These are phyloP conservation scores for Octomys mimax DNA, from an alignment of 2,797 vertebrate genomes.

Conservation along the genomic window DNA sequence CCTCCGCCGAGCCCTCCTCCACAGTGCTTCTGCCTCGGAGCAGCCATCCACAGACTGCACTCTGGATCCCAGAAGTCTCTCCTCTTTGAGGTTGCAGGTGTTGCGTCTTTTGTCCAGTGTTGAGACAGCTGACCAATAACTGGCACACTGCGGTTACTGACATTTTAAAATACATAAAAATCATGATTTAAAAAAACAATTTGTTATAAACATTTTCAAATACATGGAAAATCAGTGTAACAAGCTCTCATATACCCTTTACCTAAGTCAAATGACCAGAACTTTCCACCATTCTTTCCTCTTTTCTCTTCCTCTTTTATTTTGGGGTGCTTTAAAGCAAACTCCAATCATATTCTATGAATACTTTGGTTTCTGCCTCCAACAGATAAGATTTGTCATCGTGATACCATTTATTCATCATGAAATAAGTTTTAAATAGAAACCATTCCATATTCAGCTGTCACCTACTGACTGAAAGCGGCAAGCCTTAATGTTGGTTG, in stretches of 20 bases:
- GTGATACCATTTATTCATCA: not conserved
- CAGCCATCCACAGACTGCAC: not conserved
- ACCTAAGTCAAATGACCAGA: not conserved
- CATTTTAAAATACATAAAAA: slow-evolving; percentile 36
- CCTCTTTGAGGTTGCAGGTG: not conserved
- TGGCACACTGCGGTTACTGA: not conserved
- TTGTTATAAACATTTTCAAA: not conserved
- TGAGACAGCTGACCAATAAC: not conserved
- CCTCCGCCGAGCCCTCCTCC: not conserved
- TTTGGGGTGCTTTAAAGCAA: not conserved
- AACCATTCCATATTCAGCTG: not conserved
- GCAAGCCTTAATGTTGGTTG: not conserved
- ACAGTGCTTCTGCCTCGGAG: not conserved
- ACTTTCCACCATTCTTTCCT: not conserved
- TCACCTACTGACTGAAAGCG: not conserved
- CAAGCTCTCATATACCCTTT: not conserved
- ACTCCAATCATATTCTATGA: not conserved
- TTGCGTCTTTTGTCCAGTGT: not conserved
- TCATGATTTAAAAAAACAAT: not conserved
- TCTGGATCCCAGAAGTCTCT: not conserved
- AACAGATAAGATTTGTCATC: not conserved
- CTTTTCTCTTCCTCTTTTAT: not conserved
- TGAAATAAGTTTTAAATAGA: not conserved
- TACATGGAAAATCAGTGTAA: slow-evolving; percentile 10
- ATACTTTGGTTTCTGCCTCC: slow-evolving; percentile 40